Conservation (phyloP, 2,888 invertebrate species). For the Drosophila atripex region DNA sequence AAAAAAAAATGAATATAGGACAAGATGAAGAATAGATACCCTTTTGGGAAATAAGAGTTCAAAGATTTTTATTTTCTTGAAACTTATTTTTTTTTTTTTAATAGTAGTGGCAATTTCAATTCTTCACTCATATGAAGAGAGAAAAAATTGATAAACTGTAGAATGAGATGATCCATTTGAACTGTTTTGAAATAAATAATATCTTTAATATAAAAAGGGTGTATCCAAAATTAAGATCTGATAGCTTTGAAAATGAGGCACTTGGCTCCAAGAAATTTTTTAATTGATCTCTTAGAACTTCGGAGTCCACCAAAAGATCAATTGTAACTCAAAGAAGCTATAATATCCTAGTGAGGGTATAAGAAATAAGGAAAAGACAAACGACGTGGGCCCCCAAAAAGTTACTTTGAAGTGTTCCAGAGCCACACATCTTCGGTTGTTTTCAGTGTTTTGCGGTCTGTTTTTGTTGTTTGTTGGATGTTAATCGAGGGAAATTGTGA, state of each 20-base stretch:
- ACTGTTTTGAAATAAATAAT: no score
- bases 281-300: no score
- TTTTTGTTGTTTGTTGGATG: conserved; percentile 51
- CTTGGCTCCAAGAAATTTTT: no score
- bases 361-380: not conserved
- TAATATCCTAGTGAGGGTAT: not conserved
- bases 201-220: no score
- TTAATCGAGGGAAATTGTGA: conserved; percentile 63
- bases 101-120: no score
- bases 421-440: conserved; percentile 14
- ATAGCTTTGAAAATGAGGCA: no score
- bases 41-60: not conserved
- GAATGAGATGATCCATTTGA: no score
- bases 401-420: conserved; percentile 28
- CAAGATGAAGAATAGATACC: not conserved
- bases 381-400: conserved; percentile 18
- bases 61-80: no score
- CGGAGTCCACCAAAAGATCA: not conserved
- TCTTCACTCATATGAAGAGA: no score
- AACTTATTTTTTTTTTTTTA: no score
- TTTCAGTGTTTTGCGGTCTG: conserved; percentile 2
- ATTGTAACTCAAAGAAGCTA: not conserved
- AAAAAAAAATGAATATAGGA: not conserved
- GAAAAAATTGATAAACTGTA: no score
- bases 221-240: no score